Base-by-base conservation (phyloP, 2,113 vertebrate species). In the Macquaria australasica region DNA sequence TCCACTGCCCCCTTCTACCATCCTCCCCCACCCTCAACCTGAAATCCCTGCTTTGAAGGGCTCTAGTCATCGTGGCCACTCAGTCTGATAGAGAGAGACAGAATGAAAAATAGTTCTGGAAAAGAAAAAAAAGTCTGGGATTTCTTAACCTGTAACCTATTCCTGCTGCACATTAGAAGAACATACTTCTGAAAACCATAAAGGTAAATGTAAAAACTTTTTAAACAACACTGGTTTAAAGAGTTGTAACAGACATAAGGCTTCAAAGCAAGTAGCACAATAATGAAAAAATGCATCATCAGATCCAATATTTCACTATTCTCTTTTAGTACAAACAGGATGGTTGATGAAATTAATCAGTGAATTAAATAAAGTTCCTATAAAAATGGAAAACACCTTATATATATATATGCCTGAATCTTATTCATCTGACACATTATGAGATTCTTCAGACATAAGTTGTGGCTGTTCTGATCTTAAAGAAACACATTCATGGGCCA, bases 11-110 rank as follows among this genome's bases (percentile, higher is more conserved):
- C 60, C 41, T 62, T 69, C 58, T 21, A 82, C 77, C 77, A 71
- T 56, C 31, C 70, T 71, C 85, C 43, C 28, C 68, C 55, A 59
- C 39, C 79, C 67, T 45, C 41, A 45, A 51, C 66, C 63, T 81
- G n/a, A 82, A 84, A 81, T 82, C 85, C 60, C 59, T 15, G 73
- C 89, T 89, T 89, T 91, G 71, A 92, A 74, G 84, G 12, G 28
- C 51, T 86, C 73, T 75, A 81, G 76, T 51, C 68, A 25, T 55
- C 58, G 11, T 20, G 3, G 56, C 43, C n/a, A 23, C 66, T 86
- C 21, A 55, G 59, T n/a, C 79, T 81, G 74, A 85, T 41, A 11
- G 31, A 74, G 37, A 39, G 25, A 71, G 66, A 70, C 23, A 70
- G 64, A 77, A 58, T 5, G 6, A 62, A 76, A 81, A 68, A 84